phyloP scores from a whole-genome alignment of 2,113 vertebrate species.

The Regulus satrapa region DNA sequence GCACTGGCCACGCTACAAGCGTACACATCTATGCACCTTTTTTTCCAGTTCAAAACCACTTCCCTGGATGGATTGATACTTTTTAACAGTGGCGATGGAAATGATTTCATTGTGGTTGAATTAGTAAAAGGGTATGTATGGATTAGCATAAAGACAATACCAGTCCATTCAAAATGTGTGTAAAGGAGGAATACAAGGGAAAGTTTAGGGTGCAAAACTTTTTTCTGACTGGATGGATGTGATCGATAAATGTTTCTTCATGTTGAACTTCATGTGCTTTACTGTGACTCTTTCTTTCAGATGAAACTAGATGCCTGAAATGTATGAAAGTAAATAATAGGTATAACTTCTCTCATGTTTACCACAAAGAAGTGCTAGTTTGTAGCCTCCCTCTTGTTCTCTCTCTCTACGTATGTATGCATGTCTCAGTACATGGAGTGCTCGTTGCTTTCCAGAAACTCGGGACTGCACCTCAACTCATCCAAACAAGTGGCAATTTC shows the following conservation, averaged over 20 bases:
- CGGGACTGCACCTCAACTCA: not conserved
- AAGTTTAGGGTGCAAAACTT: not conserved
- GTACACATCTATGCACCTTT: constrained; percentile 99
- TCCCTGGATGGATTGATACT: constrained; percentile 96
- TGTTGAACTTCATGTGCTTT: not conserved
- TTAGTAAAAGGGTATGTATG: constrained; percentile 94
- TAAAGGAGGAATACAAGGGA: not conserved
- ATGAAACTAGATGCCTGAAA: constrained; percentile 28
- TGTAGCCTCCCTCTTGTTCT: constrained; percentile 3
- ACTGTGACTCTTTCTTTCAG: constrained; percentile 42
- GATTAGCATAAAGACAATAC: not conserved
- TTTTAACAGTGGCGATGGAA: constrained; percentile 96
- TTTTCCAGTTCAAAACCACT: constrained; percentile 99
- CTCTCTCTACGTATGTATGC: not conserved
- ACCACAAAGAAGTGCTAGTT: not conserved
- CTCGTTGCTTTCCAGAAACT: not conserved
- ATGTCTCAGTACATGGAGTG: not conserved
- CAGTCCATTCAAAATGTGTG: not conserved
- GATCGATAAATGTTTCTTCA: not conserved
- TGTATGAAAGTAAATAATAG: constrained; percentile 28
- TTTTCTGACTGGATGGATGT: not conserved
- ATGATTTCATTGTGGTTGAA: constrained; percentile 98
- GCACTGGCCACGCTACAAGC: constrained; percentile 93
- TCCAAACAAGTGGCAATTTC: not conserved
- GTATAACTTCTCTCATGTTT: constrained; percentile 1